A percentile compares a stretch with the other conserved stretches of the same genome.
phyloP scores from a whole-genome alignment of 2,888 invertebrate genomes.

The Geophilus truncorum region DNA sequence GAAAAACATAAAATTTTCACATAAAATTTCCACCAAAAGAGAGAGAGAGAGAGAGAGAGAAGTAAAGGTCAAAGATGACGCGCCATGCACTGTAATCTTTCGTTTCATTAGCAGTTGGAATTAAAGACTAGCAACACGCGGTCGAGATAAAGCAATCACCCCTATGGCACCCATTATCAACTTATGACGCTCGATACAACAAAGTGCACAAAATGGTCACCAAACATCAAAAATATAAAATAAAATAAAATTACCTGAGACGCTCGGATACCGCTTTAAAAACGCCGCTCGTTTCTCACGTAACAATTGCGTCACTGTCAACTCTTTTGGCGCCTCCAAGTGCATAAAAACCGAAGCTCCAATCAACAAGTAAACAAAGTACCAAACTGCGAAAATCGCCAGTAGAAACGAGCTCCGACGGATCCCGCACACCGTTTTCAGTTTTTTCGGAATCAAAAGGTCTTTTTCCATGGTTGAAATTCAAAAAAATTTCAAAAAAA shows the following conservation, averaged over 20 bases:
- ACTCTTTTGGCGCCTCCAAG: conserved; percentile 62
- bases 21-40: too few species aligned
- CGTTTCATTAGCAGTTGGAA: too few species aligned
- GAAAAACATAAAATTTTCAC: too few species aligned
- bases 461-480: conserved; percentile 12
- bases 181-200: too few species aligned
- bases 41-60: too few species aligned
- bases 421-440: conserved; percentile 47
- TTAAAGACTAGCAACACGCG: too few species aligned
- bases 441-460: background rate
- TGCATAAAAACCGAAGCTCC: conserved; percentile 64
- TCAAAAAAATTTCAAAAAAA: too few species aligned
- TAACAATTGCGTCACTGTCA: conserved; percentile 48
- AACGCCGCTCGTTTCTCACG: conserved; percentile 57
- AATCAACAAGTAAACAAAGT: conserved; percentile 59
- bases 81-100: too few species aligned
- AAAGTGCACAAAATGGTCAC: too few species aligned
- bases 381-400: conserved; percentile 56
- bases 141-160: too few species aligned
- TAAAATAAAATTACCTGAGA: conserved; percentile 55
- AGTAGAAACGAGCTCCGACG: conserved; percentile 56
- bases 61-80: too few species aligned
- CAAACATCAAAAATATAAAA: background rate
- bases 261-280: conserved; percentile 56
- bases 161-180: too few species aligned